These are phyloP conservation scores for Myotis myotis DNA, from an alignment of 2,797 vertebrate genomes.

Conservation along the genomic window DNA sequence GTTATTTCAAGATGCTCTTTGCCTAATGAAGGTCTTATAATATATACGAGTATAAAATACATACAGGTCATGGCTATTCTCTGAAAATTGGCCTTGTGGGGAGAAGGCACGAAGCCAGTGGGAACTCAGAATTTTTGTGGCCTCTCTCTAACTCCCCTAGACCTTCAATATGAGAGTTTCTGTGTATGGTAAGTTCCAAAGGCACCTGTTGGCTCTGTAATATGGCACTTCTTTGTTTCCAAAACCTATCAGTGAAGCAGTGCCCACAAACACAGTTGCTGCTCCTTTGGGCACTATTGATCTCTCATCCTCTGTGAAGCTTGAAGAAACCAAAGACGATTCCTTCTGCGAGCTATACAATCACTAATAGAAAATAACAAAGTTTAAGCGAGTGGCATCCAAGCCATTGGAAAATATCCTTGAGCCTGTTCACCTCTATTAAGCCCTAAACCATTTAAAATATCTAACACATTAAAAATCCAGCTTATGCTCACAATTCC, in stretches of 20 bases:
- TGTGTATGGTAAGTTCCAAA: neutral
- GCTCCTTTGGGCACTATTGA: neutral
- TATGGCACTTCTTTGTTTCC: neutral
- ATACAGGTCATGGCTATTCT: neutral
- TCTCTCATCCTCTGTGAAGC: neutral
- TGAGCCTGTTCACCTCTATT: neutral
- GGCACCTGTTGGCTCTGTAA: neutral
- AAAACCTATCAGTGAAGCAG: neutral
- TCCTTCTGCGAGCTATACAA: neutral
- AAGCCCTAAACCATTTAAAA: neutral
- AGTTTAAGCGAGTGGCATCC: neutral
- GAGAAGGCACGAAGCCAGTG: neutral
- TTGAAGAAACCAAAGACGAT: neutral
- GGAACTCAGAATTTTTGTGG: neutral
- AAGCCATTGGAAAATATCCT: neutral
- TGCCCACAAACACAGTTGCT: slow-evolving; percentile 1
- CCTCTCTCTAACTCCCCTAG: neutral
- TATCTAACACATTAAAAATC: slow-evolving; percentile 6
- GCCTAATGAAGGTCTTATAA: neutral
- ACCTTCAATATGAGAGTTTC: neutral
- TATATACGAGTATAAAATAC: neutral
- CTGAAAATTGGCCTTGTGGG: neutral
- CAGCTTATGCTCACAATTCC: neutral
- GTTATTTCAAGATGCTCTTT: neutral
- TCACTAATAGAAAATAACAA: neutral